Conservation (phyloP, 2,113 vertebrate species). For the Cervus canadensis region DNA sequence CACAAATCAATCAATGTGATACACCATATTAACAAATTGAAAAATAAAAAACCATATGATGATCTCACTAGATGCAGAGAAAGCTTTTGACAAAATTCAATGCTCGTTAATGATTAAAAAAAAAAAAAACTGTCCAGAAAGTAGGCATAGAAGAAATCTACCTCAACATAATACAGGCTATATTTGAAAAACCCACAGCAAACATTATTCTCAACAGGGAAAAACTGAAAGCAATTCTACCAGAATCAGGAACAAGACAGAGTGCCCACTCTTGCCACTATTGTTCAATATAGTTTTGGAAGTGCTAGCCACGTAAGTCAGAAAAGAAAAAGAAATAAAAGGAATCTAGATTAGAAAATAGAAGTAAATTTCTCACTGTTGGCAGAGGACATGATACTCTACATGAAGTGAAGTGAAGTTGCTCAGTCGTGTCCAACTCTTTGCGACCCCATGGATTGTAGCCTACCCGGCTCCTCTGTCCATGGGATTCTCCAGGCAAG, state of each 20-base stretch:
- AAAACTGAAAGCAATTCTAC: background rate
- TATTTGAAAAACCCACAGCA: background rate
- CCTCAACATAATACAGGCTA: background rate
- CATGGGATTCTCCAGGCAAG: too few relatives aligned
- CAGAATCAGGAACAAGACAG: background rate
- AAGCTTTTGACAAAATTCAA: background rate
- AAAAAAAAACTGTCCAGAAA: background rate
- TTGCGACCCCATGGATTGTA: too few relatives aligned
- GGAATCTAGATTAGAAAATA: background rate
- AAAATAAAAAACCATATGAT: background rate
- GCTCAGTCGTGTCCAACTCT: too few relatives aligned
- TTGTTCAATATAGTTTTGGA: background rate
- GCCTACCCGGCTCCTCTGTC: too few relatives aligned
- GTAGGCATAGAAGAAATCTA: background rate
- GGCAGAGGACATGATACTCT: background rate
- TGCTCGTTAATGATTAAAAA: fast-evolving
- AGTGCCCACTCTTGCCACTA: background rate
- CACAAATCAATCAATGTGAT: background rate
- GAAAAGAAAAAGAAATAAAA: background rate
- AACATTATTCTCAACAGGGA: background rate
- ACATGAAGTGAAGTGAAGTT: background rate
- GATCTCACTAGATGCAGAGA: background rate
- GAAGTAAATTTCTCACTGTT: background rate
- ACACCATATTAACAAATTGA: background rate
- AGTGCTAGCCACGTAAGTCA: background rate